Evolutionary conservation across 2,888 invertebrate genomes (phyloP), one percentile per base, ranked within the genome.

Genomic region (Sesamia inferens): DNA sequence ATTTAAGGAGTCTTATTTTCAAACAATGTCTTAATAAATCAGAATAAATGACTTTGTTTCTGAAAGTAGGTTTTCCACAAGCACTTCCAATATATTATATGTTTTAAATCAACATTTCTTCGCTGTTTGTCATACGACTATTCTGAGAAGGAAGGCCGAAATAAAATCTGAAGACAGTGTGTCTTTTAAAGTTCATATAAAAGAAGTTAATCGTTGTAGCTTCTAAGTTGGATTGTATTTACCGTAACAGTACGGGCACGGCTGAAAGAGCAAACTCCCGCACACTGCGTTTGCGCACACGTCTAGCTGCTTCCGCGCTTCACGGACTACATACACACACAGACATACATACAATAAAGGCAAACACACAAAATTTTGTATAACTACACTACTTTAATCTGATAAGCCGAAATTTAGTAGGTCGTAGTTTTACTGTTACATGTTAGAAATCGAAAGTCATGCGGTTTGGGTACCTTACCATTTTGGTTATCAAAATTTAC

Each of bases 221-320:
- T 42, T 62, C 61, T 62, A 31, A 73, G 10, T 55, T 22, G 19
- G 47, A 6, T 42, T 55, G 6, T 13, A n/a, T 54, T 54, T 54
- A 48, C 22, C 44, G 14, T 24, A 81, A 51, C 51, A 42, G 48
- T 61, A 54, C 59, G 44, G 24, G 24, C 47, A 82, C 67, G 71
- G 68, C 67, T 83, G 83, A 83, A 82, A 74, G 83, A 79, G 54
- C 82, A 78, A 71, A 61, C 64, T 58, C 24, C 47, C 44, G 64
- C 68, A 39, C 65, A 48, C 64, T 54, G 78, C 65, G 57, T 70
- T 51, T 42, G 44, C 61, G 67, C 77, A 44, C 47, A 48, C 11
- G 19, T n/a, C 31, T 65, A n/a, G 55, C n/a, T 44, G 51, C 74
- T 84, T 76, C 84, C 81, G 77, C 59, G 31, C 81, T 68, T 80